Conservation (phyloP, 2,888 invertebrate species). For the Lepetodrilus schrolli region DNA sequence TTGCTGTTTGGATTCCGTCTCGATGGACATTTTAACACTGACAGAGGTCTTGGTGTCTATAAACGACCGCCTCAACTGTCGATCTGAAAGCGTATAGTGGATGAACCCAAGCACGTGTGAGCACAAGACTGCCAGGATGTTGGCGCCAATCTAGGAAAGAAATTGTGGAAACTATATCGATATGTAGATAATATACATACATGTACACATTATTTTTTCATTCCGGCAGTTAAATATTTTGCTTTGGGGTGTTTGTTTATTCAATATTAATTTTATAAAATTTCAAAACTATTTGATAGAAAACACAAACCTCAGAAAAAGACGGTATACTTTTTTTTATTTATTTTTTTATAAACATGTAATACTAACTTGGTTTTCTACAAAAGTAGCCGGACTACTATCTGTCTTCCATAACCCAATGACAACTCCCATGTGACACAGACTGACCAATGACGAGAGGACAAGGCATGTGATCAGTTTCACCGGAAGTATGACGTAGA, state of each 20-base stretch:
- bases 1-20: conserved; percentile 94
- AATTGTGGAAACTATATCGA: too few relatives aligned
- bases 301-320: too few relatives aligned
- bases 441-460: neutral
- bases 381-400: neutral
- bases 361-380: conserved; percentile 19
- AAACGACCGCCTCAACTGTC: conserved; percentile 90
- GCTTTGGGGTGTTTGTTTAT: too few relatives aligned
- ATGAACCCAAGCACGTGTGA: conserved; percentile 85
- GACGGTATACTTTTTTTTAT: too few relatives aligned
- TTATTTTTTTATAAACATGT: neutral
- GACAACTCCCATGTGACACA: conserved; percentile 33
- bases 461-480: conserved; percentile 28
- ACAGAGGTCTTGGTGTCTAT: conserved; percentile 92
- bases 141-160: conserved; percentile 87
- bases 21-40: conserved; percentile 92
- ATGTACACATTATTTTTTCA: too few relatives aligned
- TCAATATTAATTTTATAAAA: too few relatives aligned
- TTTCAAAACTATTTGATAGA: too few relatives aligned
- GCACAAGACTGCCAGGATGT: conserved; percentile 82
- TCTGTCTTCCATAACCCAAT: conserved; percentile 24
- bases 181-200: too few relatives aligned
- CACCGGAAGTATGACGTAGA: conserved; percentile 36
- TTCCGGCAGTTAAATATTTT: too few relatives aligned
- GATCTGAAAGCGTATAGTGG: conserved; percentile 85